A percentile compares a stretch with the other conserved stretches of the same genome.
Conservation (phyloP, 2,113 vertebrate species). For the Zingel zingel region DNA sequence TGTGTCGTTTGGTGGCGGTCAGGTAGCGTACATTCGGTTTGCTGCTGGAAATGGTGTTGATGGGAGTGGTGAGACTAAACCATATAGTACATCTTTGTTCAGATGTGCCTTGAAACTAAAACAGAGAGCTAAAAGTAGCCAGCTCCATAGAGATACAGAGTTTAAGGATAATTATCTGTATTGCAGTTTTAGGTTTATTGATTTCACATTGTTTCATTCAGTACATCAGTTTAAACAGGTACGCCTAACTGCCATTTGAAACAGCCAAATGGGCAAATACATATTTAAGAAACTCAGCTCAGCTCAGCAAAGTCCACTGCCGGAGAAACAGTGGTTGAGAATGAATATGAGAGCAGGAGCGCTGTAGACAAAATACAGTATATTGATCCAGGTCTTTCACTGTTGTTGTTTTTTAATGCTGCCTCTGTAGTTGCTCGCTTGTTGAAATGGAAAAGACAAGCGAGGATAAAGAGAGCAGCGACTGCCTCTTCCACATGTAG, state of each 20-base stretch:
- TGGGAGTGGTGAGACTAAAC: neutral
- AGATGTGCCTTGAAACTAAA: neutral
- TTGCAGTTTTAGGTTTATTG: neutral
- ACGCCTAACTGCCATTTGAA: neutral
- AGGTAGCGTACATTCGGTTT: neutral
- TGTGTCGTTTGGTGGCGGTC: neutral
- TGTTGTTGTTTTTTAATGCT: neutral
- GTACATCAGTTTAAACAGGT: neutral
- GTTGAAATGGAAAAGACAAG: conserved; percentile 26
- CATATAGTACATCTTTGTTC: neutral
- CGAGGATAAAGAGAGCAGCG: neutral
- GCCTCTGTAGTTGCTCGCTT: conserved; percentile 13
- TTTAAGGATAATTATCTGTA: neutral
- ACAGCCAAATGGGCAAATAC: neutral
- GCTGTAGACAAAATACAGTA: conserved; percentile 19
- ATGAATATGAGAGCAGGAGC: neutral
- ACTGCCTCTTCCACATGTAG: neutral
- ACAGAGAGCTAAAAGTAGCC: neutral
- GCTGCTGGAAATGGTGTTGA: neutral
- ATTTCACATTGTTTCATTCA: conserved; percentile 15
- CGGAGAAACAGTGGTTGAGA: neutral
- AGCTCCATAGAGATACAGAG: neutral
- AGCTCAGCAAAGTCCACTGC: neutral
- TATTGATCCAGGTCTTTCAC: conserved; percentile 1
- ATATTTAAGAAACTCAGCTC: conserved; percentile 1